phyloP scores from a whole-genome alignment of 1,140 invertebrate genomes.

The Drosophila tsacasi region DNA sequence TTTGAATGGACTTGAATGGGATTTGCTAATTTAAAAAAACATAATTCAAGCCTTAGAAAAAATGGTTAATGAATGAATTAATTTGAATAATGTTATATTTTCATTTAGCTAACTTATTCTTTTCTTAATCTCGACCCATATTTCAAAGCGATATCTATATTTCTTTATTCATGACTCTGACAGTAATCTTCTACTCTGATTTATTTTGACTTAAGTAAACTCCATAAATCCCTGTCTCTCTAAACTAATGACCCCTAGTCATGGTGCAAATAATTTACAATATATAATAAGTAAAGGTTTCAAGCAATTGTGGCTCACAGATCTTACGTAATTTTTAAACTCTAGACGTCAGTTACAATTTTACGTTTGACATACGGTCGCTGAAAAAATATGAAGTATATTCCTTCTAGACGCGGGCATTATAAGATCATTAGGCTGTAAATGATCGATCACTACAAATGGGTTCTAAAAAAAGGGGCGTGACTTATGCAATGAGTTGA shows the following conservation, averaged over 20 bases:
- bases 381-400: not conserved
- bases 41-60: not conserved
- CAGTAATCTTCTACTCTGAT: not conserved
- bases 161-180: too few species aligned
- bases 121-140: accelerated
- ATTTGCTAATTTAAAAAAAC: not conserved
- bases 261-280: conserved; percentile 9
- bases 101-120: not conserved
- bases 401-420: conserved; percentile 32
- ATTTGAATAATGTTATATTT: not conserved
- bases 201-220: not conserved
- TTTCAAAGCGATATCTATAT: not conserved
- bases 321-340: conserved; percentile 8
- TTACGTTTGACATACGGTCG: not conserved
- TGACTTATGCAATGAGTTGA: conserved; percentile 59
- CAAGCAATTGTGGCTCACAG: not conserved
- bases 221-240: too few species aligned
- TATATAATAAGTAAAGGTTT: not conserved
- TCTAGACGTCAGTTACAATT: not conserved
- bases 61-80: too few species aligned
- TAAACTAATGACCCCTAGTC: conserved; percentile 2
- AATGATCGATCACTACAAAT: conserved; percentile 62
- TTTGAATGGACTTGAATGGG: conserved; percentile 6
- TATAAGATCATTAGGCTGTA: conserved; percentile 76
- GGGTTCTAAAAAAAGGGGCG: conserved; percentile 58